Conservation (phyloP, 2,888 invertebrate genomes). For the Hydraecia micacea region DNA sequence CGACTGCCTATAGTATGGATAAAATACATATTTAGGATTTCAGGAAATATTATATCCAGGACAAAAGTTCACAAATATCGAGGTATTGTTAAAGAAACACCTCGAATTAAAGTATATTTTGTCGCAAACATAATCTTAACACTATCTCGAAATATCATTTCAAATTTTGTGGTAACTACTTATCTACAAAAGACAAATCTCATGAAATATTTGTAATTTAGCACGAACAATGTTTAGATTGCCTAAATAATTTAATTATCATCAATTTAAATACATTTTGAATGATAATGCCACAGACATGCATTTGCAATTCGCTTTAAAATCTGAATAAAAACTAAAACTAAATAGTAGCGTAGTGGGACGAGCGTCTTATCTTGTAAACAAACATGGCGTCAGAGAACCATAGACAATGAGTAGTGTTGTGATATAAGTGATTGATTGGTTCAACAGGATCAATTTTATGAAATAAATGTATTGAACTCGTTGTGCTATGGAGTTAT, state of each 20-base stretch:
- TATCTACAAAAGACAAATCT: not conserved
- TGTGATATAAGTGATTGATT: conserved; percentile 57
- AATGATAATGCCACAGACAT: not conserved
- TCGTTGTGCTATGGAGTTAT: conserved; percentile 1
- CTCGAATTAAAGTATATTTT: not conserved
- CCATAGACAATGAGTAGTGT: conserved; percentile 59
- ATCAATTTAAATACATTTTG: conserved; percentile 1
- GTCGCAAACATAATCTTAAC: not conserved
- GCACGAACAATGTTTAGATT: not conserved
- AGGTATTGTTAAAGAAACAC: not conserved
- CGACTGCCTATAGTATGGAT: too few species aligned
- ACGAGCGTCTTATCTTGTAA: conserved; percentile 49
- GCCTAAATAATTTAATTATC: not conserved
- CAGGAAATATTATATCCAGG: not conserved
- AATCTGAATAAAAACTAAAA: conserved; percentile 6
- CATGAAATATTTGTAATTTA: not conserved
- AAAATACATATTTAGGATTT: not conserved
- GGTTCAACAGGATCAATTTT: conserved; percentile 49
- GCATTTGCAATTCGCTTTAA: not conserved
- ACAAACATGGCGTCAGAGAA: conserved; percentile 54
- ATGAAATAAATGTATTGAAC: conserved; percentile 44
- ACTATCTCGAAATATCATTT: not conserved
- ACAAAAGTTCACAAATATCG: not conserved
- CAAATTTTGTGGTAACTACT: not conserved
- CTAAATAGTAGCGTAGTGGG: conserved; percentile 11